Conservation (phyloP, 2,113 vertebrate species). For the Uropsilus gracilis region DNA sequence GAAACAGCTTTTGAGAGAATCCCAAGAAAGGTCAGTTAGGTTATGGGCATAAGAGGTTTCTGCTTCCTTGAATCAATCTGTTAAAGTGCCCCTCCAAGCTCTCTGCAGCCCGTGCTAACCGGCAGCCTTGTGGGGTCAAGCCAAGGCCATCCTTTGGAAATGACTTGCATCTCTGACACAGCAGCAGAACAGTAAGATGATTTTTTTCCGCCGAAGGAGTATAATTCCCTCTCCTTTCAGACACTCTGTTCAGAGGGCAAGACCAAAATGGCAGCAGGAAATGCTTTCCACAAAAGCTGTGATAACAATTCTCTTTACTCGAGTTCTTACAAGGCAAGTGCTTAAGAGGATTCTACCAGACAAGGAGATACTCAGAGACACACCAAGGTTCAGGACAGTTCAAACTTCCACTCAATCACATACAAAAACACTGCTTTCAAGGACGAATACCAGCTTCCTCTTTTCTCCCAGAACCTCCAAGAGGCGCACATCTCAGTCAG, state of each 20-base stretch:
- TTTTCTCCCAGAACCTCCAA: constrained; percentile 10
- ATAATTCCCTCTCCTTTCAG: background rate
- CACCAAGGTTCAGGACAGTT: background rate
- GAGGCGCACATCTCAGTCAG: background rate
- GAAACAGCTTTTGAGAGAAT: constrained; percentile 40
- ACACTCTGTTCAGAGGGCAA: background rate
- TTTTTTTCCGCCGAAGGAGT: background rate
- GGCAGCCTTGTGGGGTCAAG: background rate
- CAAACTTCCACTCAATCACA: background rate
- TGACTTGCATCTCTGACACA: background rate
- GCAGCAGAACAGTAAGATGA: background rate
- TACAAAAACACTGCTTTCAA: background rate
- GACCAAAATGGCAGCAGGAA: constrained; percentile 38
- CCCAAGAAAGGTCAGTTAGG: constrained; percentile 50
- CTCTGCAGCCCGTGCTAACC: background rate
- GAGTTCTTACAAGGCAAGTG: background rate
- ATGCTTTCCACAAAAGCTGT: background rate
- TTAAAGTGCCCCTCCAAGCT: background rate
- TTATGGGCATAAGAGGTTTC: constrained; percentile 17
- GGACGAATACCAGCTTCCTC: background rate
- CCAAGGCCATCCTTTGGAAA: background rate
- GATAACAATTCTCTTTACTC: background rate
- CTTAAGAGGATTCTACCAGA: background rate
- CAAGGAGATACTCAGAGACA: background rate
- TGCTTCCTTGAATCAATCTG: constrained; percentile 41